phyloP scores from a whole-genome alignment of 2,113 vertebrate species.

The Synodontis membranacea region DNA sequence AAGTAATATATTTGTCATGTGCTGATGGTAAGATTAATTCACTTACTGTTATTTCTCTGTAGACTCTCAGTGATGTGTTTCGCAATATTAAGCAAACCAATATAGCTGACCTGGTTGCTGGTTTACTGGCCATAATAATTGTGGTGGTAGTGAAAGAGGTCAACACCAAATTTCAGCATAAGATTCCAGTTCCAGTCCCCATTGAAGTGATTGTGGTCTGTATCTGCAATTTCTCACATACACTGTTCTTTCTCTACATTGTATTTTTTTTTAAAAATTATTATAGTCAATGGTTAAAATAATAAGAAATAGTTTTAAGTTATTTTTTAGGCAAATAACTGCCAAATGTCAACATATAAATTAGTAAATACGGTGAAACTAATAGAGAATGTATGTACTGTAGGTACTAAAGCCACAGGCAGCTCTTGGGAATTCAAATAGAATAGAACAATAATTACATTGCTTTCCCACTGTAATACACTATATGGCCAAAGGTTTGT shows the following conservation, averaged over 20 bases:
- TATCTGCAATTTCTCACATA: not conserved
- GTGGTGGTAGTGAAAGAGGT: slow-evolving; percentile 82
- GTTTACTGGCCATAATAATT: slow-evolving; percentile 77
- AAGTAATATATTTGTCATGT: not conserved
- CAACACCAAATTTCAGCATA: slow-evolving; percentile 82
- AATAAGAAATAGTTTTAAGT: not conserved
- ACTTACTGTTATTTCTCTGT: slow-evolving; percentile 51
- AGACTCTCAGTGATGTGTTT: slow-evolving; percentile 82
- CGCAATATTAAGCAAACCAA: slow-evolving; percentile 78
- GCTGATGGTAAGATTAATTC: not conserved
- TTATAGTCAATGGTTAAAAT: not conserved
- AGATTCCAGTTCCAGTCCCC: slow-evolving; percentile 81
- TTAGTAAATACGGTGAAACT: not conserved
- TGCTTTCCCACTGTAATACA: not conserved
- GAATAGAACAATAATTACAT: not conserved
- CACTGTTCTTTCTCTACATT: not conserved
- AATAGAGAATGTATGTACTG: not conserved
- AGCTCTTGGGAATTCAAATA: not conserved
- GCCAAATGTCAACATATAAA: not conserved
- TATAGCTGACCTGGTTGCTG: slow-evolving; percentile 80
- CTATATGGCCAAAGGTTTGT: not conserved
- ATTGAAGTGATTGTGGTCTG: slow-evolving; percentile 88
- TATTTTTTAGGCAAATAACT: not conserved
- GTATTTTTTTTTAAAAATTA: not conserved
- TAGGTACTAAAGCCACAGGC: not conserved